Evolutionary conservation across 2,797 vertebrate genomes (phyloP), one percentile per base, ranked within the genome.

Genomic region (Falco rusticolus): DNA sequence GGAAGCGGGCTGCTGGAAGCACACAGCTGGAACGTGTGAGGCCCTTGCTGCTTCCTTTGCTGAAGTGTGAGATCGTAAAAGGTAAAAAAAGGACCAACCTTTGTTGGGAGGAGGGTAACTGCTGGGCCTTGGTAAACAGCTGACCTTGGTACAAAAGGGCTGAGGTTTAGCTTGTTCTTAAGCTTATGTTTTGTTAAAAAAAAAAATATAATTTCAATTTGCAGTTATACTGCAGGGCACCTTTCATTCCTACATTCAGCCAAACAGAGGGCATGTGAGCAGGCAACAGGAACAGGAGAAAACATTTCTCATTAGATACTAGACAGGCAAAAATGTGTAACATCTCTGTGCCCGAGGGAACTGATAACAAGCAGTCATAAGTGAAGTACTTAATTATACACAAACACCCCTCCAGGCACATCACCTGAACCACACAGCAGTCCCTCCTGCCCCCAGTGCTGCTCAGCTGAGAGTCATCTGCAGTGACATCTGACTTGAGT

Each of bases 301-400:
- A 72, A 16, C 11, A 6, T 13, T 60, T 54, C 70, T 60, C 31
- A 3, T 33, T 22, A 8, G 65, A 6, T 43, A 39, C 6, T 2
- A 33, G 74, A 9, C 63, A 54, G 34, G 37, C 65, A 28, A 69
- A 60, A 53, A 12, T 2, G 16, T 50, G 72, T 28, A 69, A 47
- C 11, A 1, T 3, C 48, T 56, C 34, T 37, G 31, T 51, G 65
- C 37, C 69, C 28, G 7, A 69, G 28, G 70, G 84, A 76, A 24
- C 0, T 34, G 66, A 29, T 78, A 50, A 13, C 6, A 28, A 61
- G 60, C 74, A 83, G 53, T 16, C 0, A 0, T 24, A 31, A 54
- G 37, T 57, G 1, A 45, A 72, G 68, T 28, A 71, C 48, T 47
- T 60, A 16, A 51, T 33, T 54, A 60, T 68, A 48, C 29, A 20